Conservation (phyloP, 2,113 vertebrate species). For the Aspiorhynchus laticeps region DNA sequence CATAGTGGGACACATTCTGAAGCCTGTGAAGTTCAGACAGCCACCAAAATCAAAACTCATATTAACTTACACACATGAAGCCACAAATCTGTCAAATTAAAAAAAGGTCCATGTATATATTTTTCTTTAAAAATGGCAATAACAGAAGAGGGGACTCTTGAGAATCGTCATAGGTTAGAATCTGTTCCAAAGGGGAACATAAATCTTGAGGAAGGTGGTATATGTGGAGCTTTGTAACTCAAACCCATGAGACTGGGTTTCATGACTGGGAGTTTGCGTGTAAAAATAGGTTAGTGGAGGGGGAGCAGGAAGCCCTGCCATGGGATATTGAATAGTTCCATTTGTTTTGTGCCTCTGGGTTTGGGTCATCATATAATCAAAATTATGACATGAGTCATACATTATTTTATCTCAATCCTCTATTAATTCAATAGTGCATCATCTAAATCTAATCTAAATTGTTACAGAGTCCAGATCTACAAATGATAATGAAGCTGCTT, state of each 20-base stretch:
- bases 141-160: background rate
- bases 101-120: background rate
- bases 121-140: background rate
- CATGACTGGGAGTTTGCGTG: conserved; percentile 31
- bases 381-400: background rate
- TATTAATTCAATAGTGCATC: background rate
- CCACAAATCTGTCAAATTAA: background rate
- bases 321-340: conserved; percentile 54
- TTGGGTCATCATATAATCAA: background rate
- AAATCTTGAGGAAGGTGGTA: conserved; percentile 62
- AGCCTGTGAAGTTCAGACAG: background rate
- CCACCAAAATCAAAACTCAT: background rate
- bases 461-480: background rate
- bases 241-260: conserved; percentile 64
- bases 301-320: conserved; percentile 56
- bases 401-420: background rate
- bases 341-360: conserved; percentile 4
- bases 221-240: conserved; percentile 77
- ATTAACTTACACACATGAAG: background rate
- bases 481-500: background rate
- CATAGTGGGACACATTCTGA: conserved; percentile 4
- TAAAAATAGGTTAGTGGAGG: conserved; percentile 72
- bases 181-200: conserved; percentile 68
- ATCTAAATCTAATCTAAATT: background rate
- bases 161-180: conserved; percentile 69